Base-by-base conservation (phyloP, 23 tunicate species). In the Corella eumyota region DNA sequence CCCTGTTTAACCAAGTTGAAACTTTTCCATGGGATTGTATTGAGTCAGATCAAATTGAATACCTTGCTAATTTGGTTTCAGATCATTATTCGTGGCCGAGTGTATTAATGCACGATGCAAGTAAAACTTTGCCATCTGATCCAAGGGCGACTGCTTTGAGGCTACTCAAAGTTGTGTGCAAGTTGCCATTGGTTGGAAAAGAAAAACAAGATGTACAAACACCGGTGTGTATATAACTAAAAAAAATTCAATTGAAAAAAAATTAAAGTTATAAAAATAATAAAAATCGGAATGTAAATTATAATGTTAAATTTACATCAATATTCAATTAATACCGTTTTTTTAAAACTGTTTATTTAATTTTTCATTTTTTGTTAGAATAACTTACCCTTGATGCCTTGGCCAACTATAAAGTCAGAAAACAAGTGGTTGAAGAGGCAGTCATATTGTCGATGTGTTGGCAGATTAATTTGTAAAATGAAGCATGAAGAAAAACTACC, bases 1-100 rank as follows among this genome's bases (percentile, higher is more conserved):
- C 30, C 15, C 67, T 79, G 23, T 69, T 63, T 23, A 20, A 32
- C 0, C 28, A 57, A 3, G 62, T 69, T 4, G 85, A 66, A 17
- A 32, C 21, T 9, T 79, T 78, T 19, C 88, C 96, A 40, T 73
- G 87, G 81, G 66, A 55, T 1, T 61, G 69, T 5, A 49, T 78
- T 19, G 61, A 53, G 3, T 58, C 56, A 36, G 88, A 78, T 28
- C 80, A 88, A 50, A 24, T 79, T 47, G 90, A 78, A 31, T 60
- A 67, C 38, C 44, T 73, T 25, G 74, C 73, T 47, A 83, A 78
- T 36, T 11, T 88, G 19, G 72, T 67, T 26, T 52, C 72, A 25
- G 96, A 79, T 11, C 81, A 75, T 20, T 88, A 66, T 45, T 25
- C 63, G 2, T 79, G 88, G 88, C 30, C 74, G 44, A 64, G 67